Evolutionary conservation across 1,140 invertebrate species (phyloP), one percentile per base, ranked within the genome.

Genomic region (Monochamus saltuarius): DNA sequence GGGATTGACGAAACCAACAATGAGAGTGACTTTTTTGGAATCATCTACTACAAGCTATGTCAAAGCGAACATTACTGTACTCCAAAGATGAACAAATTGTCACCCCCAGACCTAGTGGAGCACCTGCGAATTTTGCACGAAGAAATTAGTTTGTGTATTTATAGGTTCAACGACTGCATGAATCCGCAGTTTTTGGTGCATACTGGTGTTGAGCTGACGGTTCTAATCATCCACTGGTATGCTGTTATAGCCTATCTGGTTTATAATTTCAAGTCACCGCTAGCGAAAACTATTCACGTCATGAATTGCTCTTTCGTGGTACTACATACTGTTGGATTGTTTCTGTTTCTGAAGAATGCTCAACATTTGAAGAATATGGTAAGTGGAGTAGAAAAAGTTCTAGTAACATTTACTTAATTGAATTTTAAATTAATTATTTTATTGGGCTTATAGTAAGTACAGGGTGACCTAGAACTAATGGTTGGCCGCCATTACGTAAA

Each of bases 211-310:
- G 73, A 73, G 54, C 55, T 75, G 11, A 62, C 60, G 1, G 65
- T 73, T 4, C 47, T 73, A 10, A 69, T 75, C 17, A 65, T 75
- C 4, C 67, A 73, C 49, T 72, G 70, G 71, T 75, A 75, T 49
- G 65, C 70, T 1, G 73, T 73, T 3, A 68, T 75, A 14, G 67
- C 70, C 14, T 69, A 67, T 39, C 50, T 72, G 37, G 69, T 68
- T 3, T 72, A 67, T 40, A 55, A 43, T 34, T 66, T 69, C 40
- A 43, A 61, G 4, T 37, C 61, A 17, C 57, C 70, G 4, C 40
- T 49, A 9, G 66, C 66, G 42, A 62, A 55, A 3, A 69, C 65
- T 9, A 68, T 71, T n/a, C 68, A 73, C 45, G 60, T 72, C 9
- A 22, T 73, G 3, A 73, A 73, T 55, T 69, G 69, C 16, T 40